Evolutionary conservation across 2,113 vertebrate genomes (phyloP).

Genomic region (Chaenocephalus aceratus): DNA sequence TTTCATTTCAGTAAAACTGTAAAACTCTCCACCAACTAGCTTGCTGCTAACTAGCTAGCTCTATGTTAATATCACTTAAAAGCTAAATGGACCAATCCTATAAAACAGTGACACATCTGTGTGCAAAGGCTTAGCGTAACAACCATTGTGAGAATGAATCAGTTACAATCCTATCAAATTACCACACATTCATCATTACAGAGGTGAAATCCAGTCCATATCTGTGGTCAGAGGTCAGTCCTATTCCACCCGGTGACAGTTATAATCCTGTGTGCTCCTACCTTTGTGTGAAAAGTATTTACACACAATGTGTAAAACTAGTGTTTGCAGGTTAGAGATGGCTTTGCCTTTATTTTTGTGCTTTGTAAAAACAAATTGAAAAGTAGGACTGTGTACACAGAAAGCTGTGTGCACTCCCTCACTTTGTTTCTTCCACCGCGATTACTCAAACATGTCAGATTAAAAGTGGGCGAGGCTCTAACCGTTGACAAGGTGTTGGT

Average conservation of each 20-base stretch:
- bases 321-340: not conserved
- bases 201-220: not conserved
- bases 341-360: not conserved
- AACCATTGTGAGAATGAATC: not conserved
- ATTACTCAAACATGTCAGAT: conserved; percentile 1
- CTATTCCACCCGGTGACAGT: not conserved
- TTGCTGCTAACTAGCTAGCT: not conserved
- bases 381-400: not conserved
- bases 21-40: not conserved
- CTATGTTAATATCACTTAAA: not conserved
- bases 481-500: not conserved
- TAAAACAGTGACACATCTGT: not conserved
- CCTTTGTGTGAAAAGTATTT: not conserved
- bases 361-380: not conserved
- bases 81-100: not conserved
- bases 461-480: not conserved
- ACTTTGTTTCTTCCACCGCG: not conserved
- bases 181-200: not conserved
- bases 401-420: not conserved
- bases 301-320: not conserved
- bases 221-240: conserved; percentile 10
- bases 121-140: not conserved
- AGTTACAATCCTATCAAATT: not conserved
- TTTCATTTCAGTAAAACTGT: not conserved
- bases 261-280: not conserved